These are phyloP conservation scores for Tinea pellionella DNA, from an alignment of 2,888 invertebrate genomes.

Conservation along the genomic window DNA sequence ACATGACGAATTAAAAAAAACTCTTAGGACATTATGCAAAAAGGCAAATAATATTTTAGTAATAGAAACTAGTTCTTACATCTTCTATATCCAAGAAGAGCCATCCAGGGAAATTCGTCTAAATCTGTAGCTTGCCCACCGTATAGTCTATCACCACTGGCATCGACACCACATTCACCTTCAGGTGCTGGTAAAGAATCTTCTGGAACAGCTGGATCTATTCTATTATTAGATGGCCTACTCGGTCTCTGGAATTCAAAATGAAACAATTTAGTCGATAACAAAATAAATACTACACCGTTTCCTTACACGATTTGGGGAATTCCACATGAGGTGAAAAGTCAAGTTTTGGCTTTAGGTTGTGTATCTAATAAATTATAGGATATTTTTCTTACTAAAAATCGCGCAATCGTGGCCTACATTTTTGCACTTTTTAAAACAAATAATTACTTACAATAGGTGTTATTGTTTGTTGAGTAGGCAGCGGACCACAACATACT, in stretches of 20 bases:
- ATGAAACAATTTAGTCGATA: not conserved
- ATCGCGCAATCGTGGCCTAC: no score
- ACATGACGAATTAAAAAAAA: not conserved
- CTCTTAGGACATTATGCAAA: no score
- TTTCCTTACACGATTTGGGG: not conserved
- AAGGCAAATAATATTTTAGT: no score
- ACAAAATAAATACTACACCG: not conserved
- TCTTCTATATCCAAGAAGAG: conserved; percentile 66
- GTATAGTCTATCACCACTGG: conserved; percentile 69
- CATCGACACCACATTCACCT: conserved; percentile 65
- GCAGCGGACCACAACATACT: conserved; percentile 66
- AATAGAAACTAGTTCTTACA: conserved; percentile 29
- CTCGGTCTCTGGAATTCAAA: conserved; percentile 10
- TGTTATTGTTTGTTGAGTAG: conserved; percentile 20
- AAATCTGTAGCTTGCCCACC: conserved; percentile 72
- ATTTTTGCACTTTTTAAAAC: no score
- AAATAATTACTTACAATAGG: conserved; percentile 10
- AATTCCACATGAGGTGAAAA: no score
- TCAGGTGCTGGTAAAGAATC: conserved; percentile 40
- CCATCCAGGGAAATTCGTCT: conserved; percentile 75
- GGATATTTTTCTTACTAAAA: no score
- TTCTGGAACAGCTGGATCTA: conserved; percentile 27
- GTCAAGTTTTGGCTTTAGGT: no score
- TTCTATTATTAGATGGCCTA: conserved; percentile 15
- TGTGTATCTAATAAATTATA: no score